Conservation (phyloP, 1,140 invertebrate genomes). For the Macrobrachium nipponense region DNA sequence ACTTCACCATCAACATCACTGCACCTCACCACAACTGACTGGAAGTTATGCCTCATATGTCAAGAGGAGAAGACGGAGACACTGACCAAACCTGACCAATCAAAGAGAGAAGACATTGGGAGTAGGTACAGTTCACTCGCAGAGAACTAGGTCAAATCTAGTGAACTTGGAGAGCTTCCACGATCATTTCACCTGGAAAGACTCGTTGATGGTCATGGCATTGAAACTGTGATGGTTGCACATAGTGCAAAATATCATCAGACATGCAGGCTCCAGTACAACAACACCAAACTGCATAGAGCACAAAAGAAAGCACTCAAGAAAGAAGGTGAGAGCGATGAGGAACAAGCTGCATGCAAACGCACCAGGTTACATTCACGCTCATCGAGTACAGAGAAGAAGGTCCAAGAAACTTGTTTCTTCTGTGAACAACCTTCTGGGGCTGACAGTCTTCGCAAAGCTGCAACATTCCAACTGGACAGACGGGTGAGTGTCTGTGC, state of each 20-base stretch:
- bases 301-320: background rate
- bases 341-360: constrained; percentile 18
- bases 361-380: constrained; percentile 11
- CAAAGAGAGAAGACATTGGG: constrained; percentile 3
- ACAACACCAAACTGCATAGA: background rate
- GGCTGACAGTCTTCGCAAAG: no score
- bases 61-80: constrained; percentile 5
- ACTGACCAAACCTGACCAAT: background rate
- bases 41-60: constrained; percentile 23
- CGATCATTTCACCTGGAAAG: no score
- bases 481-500: no score
- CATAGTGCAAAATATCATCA: background rate
- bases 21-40: no score
- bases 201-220: background rate
- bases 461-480: no score
- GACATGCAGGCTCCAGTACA: background rate
- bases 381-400: no score
- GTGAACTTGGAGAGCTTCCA: no score
- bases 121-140: background rate
- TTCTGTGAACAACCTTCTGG: no score
- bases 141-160: no score
- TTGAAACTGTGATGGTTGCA: background rate
- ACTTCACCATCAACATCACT: no score
- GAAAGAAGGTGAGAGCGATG: constrained; percentile 14
- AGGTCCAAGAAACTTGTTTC: no score